Conservation (phyloP, 1,140 invertebrate species). For the Lordiphosa clarofinis region DNA sequence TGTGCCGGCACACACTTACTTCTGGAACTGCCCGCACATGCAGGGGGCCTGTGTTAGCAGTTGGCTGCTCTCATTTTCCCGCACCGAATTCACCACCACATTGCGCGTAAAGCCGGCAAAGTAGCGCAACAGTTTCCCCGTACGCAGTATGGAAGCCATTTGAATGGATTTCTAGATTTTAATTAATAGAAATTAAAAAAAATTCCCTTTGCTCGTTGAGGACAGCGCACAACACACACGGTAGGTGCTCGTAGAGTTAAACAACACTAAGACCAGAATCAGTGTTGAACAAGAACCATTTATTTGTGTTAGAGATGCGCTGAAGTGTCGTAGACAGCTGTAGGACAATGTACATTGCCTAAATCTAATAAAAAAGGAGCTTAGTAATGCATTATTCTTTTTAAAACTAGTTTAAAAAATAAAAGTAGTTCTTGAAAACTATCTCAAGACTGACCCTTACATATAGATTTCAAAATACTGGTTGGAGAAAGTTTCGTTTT, state of each 20-base stretch:
- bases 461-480: too few species aligned
- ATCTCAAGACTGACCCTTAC: too few species aligned
- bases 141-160: conserved; percentile 85
- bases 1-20: conserved; percentile 76
- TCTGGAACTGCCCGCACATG: conserved; percentile 80
- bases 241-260: conserved; percentile 8
- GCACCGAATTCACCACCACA: conserved; percentile 83
- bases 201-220: neutral
- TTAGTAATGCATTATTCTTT: too few species aligned
- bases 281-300: too few species aligned
- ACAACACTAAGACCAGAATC: too few species aligned
- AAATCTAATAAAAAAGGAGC: too few species aligned
- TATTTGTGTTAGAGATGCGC: too few species aligned
- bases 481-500: too few species aligned
- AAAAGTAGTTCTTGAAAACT: too few species aligned
- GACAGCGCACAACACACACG: conserved; percentile 27
- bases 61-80: conserved; percentile 80
- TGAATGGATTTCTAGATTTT: conserved; percentile 21
- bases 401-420: too few species aligned
- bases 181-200: conserved; percentile 38
- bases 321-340: too few species aligned
- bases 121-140: conserved; percentile 85
- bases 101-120: conserved; percentile 85
- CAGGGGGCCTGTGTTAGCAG: conserved; percentile 80
- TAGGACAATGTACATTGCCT: too few species aligned